These are phyloP conservation scores for Aricia agestis DNA, from an alignment of 1,140 invertebrate genomes.

Conservation along the genomic window DNA sequence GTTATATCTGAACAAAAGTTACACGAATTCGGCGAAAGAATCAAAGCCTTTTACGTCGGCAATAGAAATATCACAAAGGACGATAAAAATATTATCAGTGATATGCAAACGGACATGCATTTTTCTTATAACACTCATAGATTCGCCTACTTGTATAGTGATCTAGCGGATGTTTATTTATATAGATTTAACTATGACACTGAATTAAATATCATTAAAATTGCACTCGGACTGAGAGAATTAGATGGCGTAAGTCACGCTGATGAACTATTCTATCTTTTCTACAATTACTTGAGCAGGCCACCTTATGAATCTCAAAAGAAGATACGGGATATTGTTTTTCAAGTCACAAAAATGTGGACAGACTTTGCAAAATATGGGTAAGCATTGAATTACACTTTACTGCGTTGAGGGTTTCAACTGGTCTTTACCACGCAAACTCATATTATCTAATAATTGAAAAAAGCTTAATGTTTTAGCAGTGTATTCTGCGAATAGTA, in stretches of 20 bases:
- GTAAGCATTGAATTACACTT: constrained; percentile 56
- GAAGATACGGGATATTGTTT: constrained; percentile 44
- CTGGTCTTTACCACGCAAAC: too few species aligned
- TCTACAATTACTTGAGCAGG: constrained; percentile 65
- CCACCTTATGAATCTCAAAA: constrained; percentile 43
- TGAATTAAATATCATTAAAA: constrained; percentile 51
- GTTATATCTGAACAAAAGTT: constrained; percentile 30
- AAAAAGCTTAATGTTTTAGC: too few species aligned
- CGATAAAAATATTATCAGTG: constrained; percentile 41
- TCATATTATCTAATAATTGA: too few species aligned
- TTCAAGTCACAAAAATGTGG: constrained; percentile 78
- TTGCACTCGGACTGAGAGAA: constrained; percentile 27
- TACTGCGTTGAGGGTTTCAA: too few species aligned
- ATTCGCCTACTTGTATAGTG: constrained; percentile 44
- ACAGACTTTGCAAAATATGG: constrained; percentile 81
- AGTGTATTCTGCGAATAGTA: too few species aligned
- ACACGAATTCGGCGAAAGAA: constrained; percentile 47
- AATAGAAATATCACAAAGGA: constrained; percentile 49
- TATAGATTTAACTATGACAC: constrained; percentile 70
- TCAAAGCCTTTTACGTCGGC: constrained; percentile 70
- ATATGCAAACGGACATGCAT: constrained; percentile 58
- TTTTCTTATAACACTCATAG: constrained; percentile 66
- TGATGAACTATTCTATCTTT: constrained; percentile 79
- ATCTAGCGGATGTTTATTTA: constrained; percentile 52
- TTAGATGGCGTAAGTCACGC: constrained; percentile 76